Evolutionary conservation across 2,888 invertebrate genomes (phyloP), one percentile per base, ranked within the genome.

Genomic region (Drosophila tripunctata): DNA sequence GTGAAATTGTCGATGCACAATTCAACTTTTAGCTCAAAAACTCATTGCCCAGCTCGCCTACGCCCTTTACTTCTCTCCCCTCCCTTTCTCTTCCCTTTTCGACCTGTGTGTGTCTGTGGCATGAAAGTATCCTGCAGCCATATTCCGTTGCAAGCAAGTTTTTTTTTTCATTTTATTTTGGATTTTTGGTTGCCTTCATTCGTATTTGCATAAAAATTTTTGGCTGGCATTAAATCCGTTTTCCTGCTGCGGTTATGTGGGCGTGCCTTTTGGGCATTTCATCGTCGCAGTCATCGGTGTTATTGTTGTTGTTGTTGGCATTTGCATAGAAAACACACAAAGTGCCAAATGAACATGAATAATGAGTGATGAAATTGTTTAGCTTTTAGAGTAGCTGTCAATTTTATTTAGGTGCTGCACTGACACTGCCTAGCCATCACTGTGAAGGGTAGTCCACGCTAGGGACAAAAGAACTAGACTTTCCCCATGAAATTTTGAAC

Each of bases 11-110:
- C 87, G 87, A 87, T 88, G 88, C 84, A 84, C 87, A 88, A 84
- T 82, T 86, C 82, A 82, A 88, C 88, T 82, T 88, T 81, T 71
- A 66, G 81, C 88, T 87, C 76, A 65, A 88, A 83, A 88, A 82
- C 81, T 88, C 87, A 86, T 82, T 81, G 88, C 83, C 81, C 58
- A 31, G 33, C 51, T 48, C 48, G 30, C 35, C 14, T 38, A 12
- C 12, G 14, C 22, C 17, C n/a, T n/a, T n/a, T 47, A 10, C 7
- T 27, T 8, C 21, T 2, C 12, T 38, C 14, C 6, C 14, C 10
- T 15, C 56, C 4, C 30, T 33, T 7, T 44, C 15, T 22, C 17
- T 24, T 8, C 24, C 36, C 19, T 22, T 15, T 54, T 48, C 40
- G 31, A 60, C 43, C 43, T 17, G 47, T 57, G 63, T 17, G 47